phyloP scores from a whole-genome alignment of 2,797 vertebrate genomes.

The Poliocrania exsul region DNA sequence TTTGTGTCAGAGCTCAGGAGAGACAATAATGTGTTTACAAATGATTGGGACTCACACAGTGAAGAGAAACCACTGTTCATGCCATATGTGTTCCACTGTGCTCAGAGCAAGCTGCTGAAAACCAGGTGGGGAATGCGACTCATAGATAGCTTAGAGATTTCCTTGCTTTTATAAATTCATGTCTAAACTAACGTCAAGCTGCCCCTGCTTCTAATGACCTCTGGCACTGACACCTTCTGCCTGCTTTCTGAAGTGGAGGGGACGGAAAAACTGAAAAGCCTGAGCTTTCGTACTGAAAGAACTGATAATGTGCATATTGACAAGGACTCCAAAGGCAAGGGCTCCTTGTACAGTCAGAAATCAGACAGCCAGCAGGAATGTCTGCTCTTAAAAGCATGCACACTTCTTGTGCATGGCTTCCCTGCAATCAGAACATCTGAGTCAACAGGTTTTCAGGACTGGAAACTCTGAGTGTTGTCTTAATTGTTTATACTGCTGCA shows the following conservation, averaged over 20 bases:
- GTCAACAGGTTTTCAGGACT: constrained; percentile 85
- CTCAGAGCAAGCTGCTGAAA: constrained; percentile 40
- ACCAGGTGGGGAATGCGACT: constrained; percentile 40
- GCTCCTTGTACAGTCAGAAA: constrained; percentile 46
- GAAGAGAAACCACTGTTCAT: constrained; percentile 61
- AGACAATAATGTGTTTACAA: constrained; percentile 69
- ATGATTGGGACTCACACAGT: constrained; percentile 51
- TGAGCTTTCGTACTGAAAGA: background rate
- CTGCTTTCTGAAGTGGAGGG: constrained; percentile 21
- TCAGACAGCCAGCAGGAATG: constrained; percentile 55
- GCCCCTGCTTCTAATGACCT: background rate
- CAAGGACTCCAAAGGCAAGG: constrained; percentile 21
- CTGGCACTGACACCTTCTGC: background rate
- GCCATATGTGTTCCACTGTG: constrained; percentile 51
- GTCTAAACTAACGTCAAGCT: constrained; percentile 9
- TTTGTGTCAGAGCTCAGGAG: constrained; percentile 68
- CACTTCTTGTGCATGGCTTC: constrained; percentile 70
- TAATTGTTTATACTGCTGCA: constrained; percentile 82
- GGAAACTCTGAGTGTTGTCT: constrained; percentile 82
- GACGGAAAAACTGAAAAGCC: background rate
- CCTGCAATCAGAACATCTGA: constrained; percentile 82
- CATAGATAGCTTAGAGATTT: constrained; percentile 2
- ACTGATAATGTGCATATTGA: constrained; percentile 13
- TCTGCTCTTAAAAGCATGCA: constrained; percentile 69
- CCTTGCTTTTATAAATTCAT: constrained; percentile 19